phyloP scores from a whole-genome alignment of 2,797 vertebrate genomes.

The Staurois parvus region DNA sequence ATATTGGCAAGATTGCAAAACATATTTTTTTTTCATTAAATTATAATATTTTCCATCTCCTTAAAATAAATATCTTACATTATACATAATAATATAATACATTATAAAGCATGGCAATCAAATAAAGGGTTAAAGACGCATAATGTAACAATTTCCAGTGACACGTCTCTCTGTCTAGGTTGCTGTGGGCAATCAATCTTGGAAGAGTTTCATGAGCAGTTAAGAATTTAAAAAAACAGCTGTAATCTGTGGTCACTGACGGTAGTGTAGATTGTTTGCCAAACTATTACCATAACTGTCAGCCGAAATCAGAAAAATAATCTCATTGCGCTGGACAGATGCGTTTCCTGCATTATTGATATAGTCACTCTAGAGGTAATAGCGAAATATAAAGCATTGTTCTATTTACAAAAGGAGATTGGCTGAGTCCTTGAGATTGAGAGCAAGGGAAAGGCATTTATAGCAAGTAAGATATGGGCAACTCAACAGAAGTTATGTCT shows the following conservation, averaged over 20 bases:
- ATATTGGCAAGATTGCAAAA: too few relatives aligned
- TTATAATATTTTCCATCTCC: neutral
- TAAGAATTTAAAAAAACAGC: conserved; percentile 92
- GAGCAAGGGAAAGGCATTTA: conserved; percentile 92
- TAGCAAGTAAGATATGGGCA: conserved; percentile 95
- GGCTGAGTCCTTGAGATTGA: conserved; percentile 96
- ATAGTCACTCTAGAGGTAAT: conserved; percentile 91
- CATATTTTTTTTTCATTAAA: too few relatives aligned
- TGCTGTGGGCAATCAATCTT: conserved; percentile 88
- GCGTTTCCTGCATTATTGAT: conserved; percentile 99
- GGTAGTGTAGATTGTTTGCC: conserved; percentile 97
- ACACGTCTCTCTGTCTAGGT: conserved; percentile 82
- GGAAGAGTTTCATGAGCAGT: conserved; percentile 82
- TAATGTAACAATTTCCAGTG: conserved; percentile 78
- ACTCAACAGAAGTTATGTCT: conserved; percentile 91
- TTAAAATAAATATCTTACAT: neutral
- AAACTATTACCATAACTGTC: conserved; percentile 99
- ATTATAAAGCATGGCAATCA: neutral
- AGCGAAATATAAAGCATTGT: conserved; percentile 99
- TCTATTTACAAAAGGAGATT: conserved; percentile 99
- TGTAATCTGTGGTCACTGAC: conserved; percentile 95
- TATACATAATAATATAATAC: too few relatives aligned
- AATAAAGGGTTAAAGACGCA: conserved; percentile 78
- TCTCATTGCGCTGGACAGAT: conserved; percentile 95
- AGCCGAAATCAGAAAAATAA: conserved; percentile 98